These are phyloP conservation scores for Tinamus guttatus DNA, from an alignment of 2,113 vertebrate species.

Conservation along the genomic window DNA sequence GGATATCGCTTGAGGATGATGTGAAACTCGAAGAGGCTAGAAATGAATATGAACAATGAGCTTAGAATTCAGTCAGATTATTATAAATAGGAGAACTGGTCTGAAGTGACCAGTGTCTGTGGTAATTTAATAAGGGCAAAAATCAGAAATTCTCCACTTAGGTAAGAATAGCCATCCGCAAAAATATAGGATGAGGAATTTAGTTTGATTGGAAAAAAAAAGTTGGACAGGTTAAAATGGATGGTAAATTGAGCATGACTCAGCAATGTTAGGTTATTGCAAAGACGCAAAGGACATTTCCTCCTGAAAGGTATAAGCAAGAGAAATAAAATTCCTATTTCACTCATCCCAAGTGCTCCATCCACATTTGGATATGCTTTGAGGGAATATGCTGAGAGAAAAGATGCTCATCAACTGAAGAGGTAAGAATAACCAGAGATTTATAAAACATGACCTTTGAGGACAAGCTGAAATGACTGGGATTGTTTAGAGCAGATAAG, in stretches of 20 bases:
- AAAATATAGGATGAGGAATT: slow-evolving; percentile 41
- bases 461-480: background rate
- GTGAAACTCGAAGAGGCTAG: background rate
- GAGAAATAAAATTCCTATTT: background rate
- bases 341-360: background rate
- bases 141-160: slow-evolving; percentile 31
- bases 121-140: slow-evolving; percentile 27
- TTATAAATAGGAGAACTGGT: slow-evolving; percentile 29
- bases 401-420: background rate
- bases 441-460: background rate
- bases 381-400: background rate
- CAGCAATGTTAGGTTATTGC: background rate
- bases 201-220: background rate
- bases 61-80: slow-evolving; percentile 16
- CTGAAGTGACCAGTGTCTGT: background rate
- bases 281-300: slow-evolving; percentile 31
- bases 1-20: background rate
- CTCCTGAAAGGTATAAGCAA: background rate
- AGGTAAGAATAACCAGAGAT: background rate
- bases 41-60: background rate
- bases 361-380: background rate
- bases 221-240: background rate
- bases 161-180: background rate
- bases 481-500: background rate
- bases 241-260: slow-evolving; percentile 36